A percentile compares a stretch with the other conserved stretches of the same genome.
These are phyloP conservation scores for Agrotis puta DNA, from an alignment of 2,888 invertebrate genomes.

Conservation along the genomic window DNA sequence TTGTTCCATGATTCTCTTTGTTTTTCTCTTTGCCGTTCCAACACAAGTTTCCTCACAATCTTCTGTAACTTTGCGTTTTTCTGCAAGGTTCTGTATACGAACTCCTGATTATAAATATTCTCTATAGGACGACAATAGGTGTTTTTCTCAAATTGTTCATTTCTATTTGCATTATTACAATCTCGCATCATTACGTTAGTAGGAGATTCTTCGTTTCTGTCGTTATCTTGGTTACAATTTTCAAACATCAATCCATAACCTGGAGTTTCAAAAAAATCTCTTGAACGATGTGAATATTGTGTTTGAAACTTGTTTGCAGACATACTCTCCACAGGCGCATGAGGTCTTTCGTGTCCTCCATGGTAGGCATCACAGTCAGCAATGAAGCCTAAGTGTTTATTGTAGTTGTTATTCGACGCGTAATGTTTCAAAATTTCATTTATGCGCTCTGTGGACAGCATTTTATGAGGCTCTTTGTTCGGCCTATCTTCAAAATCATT, in stretches of 20 bases:
- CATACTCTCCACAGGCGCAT: slow-evolving; percentile 14
- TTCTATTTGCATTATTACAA: slow-evolving; percentile 19
- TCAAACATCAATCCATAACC: slow-evolving; percentile 19
- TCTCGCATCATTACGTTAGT: slow-evolving; percentile 14
- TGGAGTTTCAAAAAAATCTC: slow-evolving; percentile 10
- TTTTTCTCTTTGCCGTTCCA: slow-evolving; percentile 76
- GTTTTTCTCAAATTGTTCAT: slow-evolving; percentile 71
- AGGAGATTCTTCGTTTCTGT: slow-evolving; percentile 19
- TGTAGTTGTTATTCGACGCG: slow-evolving; percentile 23
- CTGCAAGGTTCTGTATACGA: slow-evolving; percentile 73
- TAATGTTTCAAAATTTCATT: slow-evolving; percentile 36
- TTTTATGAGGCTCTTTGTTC: slow-evolving; percentile 12
- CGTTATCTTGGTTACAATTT: slow-evolving; percentile 35
- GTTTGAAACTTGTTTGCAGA: slow-evolving; percentile 9
- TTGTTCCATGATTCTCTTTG: slow-evolving; percentile 79
- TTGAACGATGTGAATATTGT: slow-evolving; percentile 26
- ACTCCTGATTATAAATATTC: slow-evolving; percentile 72
- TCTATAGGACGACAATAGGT: slow-evolving; percentile 76
- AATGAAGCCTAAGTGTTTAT: slow-evolving; percentile 19
- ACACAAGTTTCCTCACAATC: slow-evolving; percentile 73
- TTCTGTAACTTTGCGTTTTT: slow-evolving; percentile 75
- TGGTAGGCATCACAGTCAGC: slow-evolving; percentile 7
- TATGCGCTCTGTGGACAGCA: slow-evolving; percentile 22
- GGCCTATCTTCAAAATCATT: slow-evolving; percentile 36
- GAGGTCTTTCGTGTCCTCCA: slow-evolving; percentile 2